Conservation (phyloP, 2,113 vertebrate species). For the Larimichthys crocea region DNA sequence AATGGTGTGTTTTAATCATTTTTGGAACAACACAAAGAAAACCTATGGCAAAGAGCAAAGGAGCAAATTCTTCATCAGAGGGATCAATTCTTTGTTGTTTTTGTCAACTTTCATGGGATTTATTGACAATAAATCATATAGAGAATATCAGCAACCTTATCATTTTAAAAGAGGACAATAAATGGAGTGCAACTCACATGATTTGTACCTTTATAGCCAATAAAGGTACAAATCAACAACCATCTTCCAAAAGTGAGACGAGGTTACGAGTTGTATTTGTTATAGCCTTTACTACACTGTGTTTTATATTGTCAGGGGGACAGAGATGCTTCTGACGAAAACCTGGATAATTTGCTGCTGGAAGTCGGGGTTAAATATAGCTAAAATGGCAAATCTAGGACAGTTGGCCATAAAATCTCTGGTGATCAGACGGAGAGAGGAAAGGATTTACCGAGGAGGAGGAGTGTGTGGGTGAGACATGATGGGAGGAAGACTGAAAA, state of each 20-base stretch:
- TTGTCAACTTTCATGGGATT: no score
- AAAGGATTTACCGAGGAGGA: slow-evolving; percentile 53
- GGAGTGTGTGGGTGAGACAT: slow-evolving; percentile 53
- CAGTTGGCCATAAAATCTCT: slow-evolving; percentile 76
- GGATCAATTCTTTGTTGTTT: not conserved
- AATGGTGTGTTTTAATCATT: no score
- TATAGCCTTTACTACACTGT: not conserved
- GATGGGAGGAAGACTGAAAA: slow-evolving; percentile 57
- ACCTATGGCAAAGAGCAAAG: not conserved
- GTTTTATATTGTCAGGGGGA: not conserved
- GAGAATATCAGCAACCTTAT: no score
- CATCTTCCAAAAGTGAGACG: no score
- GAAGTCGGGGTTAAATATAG: slow-evolving; percentile 80
- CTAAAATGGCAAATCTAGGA: slow-evolving; percentile 78
- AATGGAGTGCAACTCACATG: no score
- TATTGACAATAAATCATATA: no score
- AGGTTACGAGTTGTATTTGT: no score
- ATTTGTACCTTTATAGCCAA: no score
- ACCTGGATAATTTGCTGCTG: slow-evolving; percentile 56
- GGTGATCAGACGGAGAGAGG: slow-evolving; percentile 60
- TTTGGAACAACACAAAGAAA: no score
- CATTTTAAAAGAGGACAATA: no score
- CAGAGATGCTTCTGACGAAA: slow-evolving; percentile 4
- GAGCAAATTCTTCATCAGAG: not conserved
- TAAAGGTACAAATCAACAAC: no score